phyloP scores from a whole-genome alignment of 1,140 invertebrate genomes.

The Arctopsyche grandis region DNA sequence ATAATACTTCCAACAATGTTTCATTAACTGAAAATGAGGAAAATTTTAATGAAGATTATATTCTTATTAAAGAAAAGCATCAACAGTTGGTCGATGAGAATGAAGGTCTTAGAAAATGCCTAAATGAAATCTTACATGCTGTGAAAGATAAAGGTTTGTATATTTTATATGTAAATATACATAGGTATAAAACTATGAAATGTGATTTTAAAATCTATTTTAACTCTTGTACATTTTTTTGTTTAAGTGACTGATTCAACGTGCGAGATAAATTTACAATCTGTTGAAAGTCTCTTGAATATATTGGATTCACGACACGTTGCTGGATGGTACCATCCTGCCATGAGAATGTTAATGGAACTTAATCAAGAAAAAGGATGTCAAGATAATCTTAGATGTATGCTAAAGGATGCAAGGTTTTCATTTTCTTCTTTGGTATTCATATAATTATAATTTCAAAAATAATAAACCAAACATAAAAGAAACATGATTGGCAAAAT shows the following conservation, averaged over 20 bases:
- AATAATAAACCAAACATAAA: too few species aligned
- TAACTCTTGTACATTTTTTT: background rate
- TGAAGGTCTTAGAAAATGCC: constrained; percentile 74
- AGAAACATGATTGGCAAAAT: too few species aligned
- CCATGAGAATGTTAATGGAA: constrained; percentile 76
- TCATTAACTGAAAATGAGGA: background rate
- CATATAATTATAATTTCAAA: background rate
- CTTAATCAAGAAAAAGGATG: constrained; percentile 66
- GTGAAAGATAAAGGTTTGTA: constrained; percentile 69
- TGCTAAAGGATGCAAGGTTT: constrained; percentile 64
- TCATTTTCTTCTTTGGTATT: background rate
- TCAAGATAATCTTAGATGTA: constrained; percentile 60
- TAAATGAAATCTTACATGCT: constrained; percentile 74
- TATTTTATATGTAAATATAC: constrained; percentile 53
- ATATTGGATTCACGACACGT: constrained; percentile 75
- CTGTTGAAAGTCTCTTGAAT: constrained; percentile 69
- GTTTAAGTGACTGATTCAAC: constrained; percentile 39
- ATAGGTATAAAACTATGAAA: too few species aligned
- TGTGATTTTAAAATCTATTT: too few species aligned
- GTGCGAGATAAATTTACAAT: constrained; percentile 64
- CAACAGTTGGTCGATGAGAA: constrained; percentile 74
- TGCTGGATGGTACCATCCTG: constrained; percentile 80
- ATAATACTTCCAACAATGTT: background rate
- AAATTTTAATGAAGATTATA: constrained; percentile 43
- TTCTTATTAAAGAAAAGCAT: constrained; percentile 63